Base-by-base conservation (phyloP, 2,113 vertebrate species). In the Rhinoptilus africanus region DNA sequence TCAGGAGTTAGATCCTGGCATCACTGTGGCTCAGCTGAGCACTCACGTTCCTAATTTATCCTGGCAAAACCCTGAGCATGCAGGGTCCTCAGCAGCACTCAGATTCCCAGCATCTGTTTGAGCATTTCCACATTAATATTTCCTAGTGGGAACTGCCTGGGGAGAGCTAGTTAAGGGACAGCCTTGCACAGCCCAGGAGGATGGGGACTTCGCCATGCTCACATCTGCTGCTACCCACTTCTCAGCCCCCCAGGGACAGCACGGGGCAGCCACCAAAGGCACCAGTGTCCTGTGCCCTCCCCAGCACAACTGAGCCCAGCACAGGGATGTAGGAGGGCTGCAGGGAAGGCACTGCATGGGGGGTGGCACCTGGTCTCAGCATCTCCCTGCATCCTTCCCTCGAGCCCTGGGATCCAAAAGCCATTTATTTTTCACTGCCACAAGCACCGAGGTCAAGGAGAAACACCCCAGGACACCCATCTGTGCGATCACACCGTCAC, bases 81-180 rank as follows among this genome's bases (percentile, higher is more conserved):
- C 62, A 96, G 79, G 68, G 35, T 85, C 85, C 67, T 89, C 35
- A 21, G 79, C 81, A 96, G 77, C 73, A 51, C 62, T 63, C 45
- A 8, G 80, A 83, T 80, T 83, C 89, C 48, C 91, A 72, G 77
- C 89, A 92, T 84, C 92, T 89, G 86, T 37, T 91, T 64, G 51
- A 79, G 71, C 54, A 74, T 73, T 92, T 82, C 78, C 74, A 83
- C 23, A 12, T 85, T 35, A 90, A 45, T 35, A 18, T 76, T 82
- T 94, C 78, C 59, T 79, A 62, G 57, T 18, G 26, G 73, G 45
- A 92, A 59, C 35, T 1, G 4, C 71, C 45, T 51, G 56, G 48
- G 62, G 50, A 87, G 14, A 57, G 8, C 21, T 6, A 56, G 76
- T 87, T 80, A 74, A 87, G 51, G 26, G 45, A 64, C 73, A 93